Conservation (phyloP, 2,888 invertebrate species). For the Eilema depressum region DNA sequence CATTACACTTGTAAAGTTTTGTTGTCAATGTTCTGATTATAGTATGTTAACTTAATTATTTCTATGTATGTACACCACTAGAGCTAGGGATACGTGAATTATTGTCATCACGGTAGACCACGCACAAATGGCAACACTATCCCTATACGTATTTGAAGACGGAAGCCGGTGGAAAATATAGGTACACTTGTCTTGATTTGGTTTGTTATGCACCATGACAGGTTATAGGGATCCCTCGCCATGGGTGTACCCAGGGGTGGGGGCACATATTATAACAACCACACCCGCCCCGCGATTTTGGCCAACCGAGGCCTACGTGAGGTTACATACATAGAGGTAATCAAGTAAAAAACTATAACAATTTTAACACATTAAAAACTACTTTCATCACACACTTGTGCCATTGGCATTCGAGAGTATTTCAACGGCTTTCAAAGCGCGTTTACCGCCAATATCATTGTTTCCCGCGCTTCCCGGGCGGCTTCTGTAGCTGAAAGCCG, state of each 20-base stretch:
- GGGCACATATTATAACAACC: too few relatives aligned
- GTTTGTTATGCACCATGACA: too few relatives aligned
- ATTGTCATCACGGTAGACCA: background rate
- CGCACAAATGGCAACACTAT: too few relatives aligned
- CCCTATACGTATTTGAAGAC: too few relatives aligned
- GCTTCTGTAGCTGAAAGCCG: conserved; percentile 90
- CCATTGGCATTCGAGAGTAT: background rate
- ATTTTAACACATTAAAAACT: background rate
- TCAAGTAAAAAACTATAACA: background rate
- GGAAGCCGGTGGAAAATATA: too few relatives aligned
- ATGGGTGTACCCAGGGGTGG: too few relatives aligned
- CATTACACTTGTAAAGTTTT: background rate
- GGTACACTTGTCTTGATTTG: too few relatives aligned
- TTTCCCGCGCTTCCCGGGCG: conserved; percentile 90
- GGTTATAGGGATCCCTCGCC: too few relatives aligned
- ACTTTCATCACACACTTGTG: background rate
- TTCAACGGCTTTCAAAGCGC: background rate
- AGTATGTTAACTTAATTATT: background rate
- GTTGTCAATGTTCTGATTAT: background rate
- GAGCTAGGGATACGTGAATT: background rate
- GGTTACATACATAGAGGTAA: background rate
- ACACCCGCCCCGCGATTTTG: too few relatives aligned
- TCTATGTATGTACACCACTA: background rate
- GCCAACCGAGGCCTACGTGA: too few relatives aligned
- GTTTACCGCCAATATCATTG: conserved; percentile 85